Evolutionary conservation across 2,113 vertebrate species (phyloP).

Genomic region (Ailuropoda melanoleuca): DNA sequence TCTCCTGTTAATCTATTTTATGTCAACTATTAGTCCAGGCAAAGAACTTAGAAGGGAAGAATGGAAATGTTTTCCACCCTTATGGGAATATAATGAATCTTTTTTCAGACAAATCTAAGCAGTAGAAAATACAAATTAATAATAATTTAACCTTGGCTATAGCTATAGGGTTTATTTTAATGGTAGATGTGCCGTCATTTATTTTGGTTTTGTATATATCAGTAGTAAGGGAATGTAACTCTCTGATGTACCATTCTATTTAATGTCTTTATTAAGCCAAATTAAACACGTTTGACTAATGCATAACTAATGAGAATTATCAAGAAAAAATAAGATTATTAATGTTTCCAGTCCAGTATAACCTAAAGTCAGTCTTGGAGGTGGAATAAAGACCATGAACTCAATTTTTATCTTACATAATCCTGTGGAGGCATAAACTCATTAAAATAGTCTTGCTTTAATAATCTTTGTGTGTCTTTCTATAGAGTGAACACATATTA

Average conservation of each 20-base stretch:
- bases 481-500: background rate
- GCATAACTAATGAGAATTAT: slow-evolving; percentile 34
- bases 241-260: slow-evolving; percentile 21
- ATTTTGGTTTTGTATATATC: slow-evolving; percentile 28
- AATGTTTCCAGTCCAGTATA: background rate
- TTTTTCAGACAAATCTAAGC: background rate
- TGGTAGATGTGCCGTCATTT: slow-evolving; percentile 13
- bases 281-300: slow-evolving; percentile 53
- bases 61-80: background rate
- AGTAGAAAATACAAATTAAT: background rate
- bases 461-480: slow-evolving; percentile 30
- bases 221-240: background rate
- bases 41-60: background rate
- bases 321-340: slow-evolving; percentile 49
- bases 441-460: slow-evolving; percentile 50
- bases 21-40: background rate
- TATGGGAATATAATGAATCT: background rate
- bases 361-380: slow-evolving; percentile 24
- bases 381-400: background rate
- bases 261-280: slow-evolving; percentile 32
- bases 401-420: slow-evolving; percentile 24
- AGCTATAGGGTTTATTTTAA: background rate
- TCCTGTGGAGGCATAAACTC: slow-evolving; percentile 22
- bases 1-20: background rate
- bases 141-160: background rate